phyloP scores from a whole-genome alignment of 2,113 vertebrate species.

The Cisticola juncidis region DNA sequence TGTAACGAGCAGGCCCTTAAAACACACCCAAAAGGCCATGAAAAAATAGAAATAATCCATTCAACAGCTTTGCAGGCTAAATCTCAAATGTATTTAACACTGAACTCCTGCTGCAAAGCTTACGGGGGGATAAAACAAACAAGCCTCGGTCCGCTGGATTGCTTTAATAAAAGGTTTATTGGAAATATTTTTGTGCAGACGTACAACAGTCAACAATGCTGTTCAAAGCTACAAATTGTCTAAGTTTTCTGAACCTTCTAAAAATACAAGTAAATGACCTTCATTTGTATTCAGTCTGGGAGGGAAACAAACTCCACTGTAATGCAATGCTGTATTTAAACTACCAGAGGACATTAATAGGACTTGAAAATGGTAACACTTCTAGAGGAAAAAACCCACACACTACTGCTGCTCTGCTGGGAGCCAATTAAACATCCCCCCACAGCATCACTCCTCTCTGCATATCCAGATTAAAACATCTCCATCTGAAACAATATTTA shows the following conservation, averaged over 20 bases:
- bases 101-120: neutral
- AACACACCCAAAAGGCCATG: neutral
- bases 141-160: neutral
- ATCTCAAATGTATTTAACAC: neutral
- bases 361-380: slow-evolving; percentile 65
- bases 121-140: neutral
- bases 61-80: neutral
- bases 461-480: slow-evolving; percentile 64
- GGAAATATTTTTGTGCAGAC: slow-evolving; percentile 71
- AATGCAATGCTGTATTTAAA: slow-evolving; percentile 59
- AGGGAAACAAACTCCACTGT: slow-evolving; percentile 53
- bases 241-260: slow-evolving; percentile 45
- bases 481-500: slow-evolving; percentile 59
- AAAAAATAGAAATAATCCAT: neutral
- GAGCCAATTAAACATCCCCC: slow-evolving; percentile 73
- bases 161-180: slow-evolving; percentile 76
- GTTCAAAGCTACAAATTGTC: slow-evolving; percentile 66
- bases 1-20: neutral
- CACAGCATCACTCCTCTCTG: slow-evolving; percentile 43
- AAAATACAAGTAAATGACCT: slow-evolving; percentile 61
- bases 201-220: slow-evolving; percentile 66
- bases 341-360: slow-evolving; percentile 69
- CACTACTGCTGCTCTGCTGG: slow-evolving; percentile 63
- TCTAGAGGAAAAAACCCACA: slow-evolving; percentile 43
- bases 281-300: slow-evolving; percentile 66